Conservation (phyloP, 2,113 vertebrate genomes). For the Merops nubicus region DNA sequence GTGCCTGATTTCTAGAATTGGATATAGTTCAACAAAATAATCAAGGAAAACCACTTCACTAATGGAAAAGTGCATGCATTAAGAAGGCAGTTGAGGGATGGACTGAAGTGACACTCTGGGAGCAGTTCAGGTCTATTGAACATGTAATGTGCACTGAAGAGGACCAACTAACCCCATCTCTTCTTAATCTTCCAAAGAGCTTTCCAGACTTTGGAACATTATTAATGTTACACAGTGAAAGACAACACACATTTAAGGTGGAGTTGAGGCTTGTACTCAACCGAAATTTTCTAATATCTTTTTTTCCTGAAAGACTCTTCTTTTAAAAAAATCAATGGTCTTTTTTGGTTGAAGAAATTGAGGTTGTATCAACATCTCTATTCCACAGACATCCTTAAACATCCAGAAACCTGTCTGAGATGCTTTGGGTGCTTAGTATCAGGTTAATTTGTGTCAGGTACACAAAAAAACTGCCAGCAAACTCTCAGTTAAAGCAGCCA, state of each 20-base stretch:
- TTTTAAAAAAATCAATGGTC: neutral
- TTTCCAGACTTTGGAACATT: neutral
- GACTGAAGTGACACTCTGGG: neutral
- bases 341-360: neutral
- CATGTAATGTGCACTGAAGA: neutral
- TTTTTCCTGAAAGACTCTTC: neutral
- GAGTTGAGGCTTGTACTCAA: neutral
- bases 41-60: neutral
- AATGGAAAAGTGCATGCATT: neutral
- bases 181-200: neutral
- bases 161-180: neutral
- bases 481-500: slow-evolving; percentile 27
- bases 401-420: neutral
- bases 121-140: neutral
- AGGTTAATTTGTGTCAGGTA: neutral
- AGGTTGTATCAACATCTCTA: neutral
- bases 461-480: slow-evolving; percentile 17
- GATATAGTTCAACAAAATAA: neutral
- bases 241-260: neutral
- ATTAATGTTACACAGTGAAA: neutral
- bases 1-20: neutral
- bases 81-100: neutral
- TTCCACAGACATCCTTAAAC: neutral
- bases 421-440: neutral
- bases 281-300: neutral